Evolutionary conservation across 2,797 vertebrate genomes (phyloP).

Genomic region (Melanotaenia parkinsoni): DNA sequence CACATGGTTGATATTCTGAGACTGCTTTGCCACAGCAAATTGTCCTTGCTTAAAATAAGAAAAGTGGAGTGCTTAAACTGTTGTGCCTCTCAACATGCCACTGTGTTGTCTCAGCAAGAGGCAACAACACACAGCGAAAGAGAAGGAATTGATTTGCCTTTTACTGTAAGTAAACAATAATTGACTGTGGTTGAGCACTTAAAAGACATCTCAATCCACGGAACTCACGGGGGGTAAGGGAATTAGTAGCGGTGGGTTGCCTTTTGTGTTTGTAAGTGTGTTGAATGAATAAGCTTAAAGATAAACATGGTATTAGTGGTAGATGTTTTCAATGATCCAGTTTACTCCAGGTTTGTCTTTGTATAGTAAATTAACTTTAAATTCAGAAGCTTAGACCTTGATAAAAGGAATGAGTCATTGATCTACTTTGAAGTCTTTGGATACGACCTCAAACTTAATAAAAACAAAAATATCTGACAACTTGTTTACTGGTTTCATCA

Average conservation of each 20-base stretch:
- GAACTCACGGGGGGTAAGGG: conserved; percentile 32
- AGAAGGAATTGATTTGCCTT: conserved; percentile 68
- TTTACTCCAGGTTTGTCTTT: conserved; percentile 35
- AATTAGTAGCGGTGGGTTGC: conserved; percentile 60
- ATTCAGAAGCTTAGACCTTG: neutral
- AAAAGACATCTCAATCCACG: conserved; percentile 52
- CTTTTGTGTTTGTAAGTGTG: conserved; percentile 30
- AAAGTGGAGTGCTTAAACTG: conserved; percentile 67
- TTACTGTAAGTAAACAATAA: conserved; percentile 74
- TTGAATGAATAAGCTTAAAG: conserved; percentile 25
- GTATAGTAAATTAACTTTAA: conserved; percentile 1
- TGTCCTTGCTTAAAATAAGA: conserved; percentile 61
- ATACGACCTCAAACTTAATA: neutral
- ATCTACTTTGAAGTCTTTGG: neutral
- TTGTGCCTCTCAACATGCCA: conserved; percentile 42
- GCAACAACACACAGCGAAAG: conserved; percentile 48
- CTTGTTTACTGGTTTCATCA: neutral
- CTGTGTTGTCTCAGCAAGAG: conserved; percentile 63
- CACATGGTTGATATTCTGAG: conserved; percentile 65
- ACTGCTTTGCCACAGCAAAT: conserved; percentile 56
- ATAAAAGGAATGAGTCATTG: neutral
- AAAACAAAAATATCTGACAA: neutral
- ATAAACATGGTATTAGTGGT: conserved; percentile 17
- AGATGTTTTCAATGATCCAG: conserved; percentile 25
- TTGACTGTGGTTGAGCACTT: conserved; percentile 67